Conservation (phyloP, 2,888 invertebrate species). For the Germaria angustata region DNA sequence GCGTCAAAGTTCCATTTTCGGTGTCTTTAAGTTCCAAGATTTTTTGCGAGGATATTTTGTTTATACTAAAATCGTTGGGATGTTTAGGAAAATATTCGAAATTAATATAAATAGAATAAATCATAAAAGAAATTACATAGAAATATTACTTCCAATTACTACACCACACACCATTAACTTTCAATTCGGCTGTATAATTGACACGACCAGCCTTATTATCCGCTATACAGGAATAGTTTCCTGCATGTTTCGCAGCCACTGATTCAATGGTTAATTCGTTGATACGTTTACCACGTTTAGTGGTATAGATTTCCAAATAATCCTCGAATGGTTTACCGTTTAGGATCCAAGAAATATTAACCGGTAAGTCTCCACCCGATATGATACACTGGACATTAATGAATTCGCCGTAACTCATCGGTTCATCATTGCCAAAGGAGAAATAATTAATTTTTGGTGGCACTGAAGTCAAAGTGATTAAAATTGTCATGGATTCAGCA, state of each 20-base stretch:
- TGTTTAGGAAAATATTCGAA: not conserved
- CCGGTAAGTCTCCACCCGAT: conserved; percentile 82
- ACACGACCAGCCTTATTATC: conserved; percentile 87
- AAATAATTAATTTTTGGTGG: conserved; percentile 88
- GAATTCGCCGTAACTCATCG: conserved; percentile 85
- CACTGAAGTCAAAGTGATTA: conserved; percentile 80
- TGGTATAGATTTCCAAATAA: conserved; percentile 77
- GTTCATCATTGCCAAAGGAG: conserved; percentile 87
- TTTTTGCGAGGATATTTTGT: too few species aligned
- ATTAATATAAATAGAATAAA: conserved; percentile 33
- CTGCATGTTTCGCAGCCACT: conserved; percentile 85
- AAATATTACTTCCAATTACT: not conserved
- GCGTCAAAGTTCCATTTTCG: too few species aligned
- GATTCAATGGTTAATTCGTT: conserved; percentile 85
- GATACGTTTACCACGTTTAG: conserved; percentile 81
- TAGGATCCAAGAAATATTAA: conserved; percentile 83
- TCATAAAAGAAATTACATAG: conserved; percentile 20
- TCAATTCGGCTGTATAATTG: conserved; percentile 85
- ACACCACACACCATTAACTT: conserved; percentile 85
- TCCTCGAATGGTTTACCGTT: conserved; percentile 80
- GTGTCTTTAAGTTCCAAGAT: too few species aligned
- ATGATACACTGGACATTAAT: conserved; percentile 81
- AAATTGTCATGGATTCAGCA: conserved; percentile 1
- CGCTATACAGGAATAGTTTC: conserved; percentile 88
- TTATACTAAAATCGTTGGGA: too few species aligned